Conservation (phyloP, 2,888 invertebrate species). For the Xanthia togata region DNA sequence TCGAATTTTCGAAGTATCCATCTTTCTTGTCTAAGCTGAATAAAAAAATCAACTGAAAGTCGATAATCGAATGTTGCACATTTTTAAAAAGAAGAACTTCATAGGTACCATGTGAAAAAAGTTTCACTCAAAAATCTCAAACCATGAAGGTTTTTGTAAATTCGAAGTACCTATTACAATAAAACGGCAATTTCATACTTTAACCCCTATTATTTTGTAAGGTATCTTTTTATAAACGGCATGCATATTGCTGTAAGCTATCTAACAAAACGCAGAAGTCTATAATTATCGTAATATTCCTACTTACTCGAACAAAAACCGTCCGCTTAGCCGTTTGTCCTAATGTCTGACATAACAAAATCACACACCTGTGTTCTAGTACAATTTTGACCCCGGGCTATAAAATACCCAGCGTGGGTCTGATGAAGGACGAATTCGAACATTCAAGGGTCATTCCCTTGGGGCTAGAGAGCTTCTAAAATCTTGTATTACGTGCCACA, state of each 20-base stretch:
- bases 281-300: constrained; percentile 33
- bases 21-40: too few species aligned
- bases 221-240: neutral
- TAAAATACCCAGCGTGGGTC: constrained; percentile 79
- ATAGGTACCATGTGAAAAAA: too few species aligned
- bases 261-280: constrained; percentile 1
- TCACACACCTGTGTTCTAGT: constrained; percentile 76
- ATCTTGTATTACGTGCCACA: constrained; percentile 83
- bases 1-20: too few species aligned
- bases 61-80: too few species aligned
- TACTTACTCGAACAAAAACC: constrained; percentile 50
- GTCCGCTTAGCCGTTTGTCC: constrained; percentile 36
- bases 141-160: too few species aligned
- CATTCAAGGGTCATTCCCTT: constrained; percentile 81
- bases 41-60: too few species aligned
- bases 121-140: too few species aligned
- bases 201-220: too few species aligned
- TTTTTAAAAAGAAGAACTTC: too few species aligned
- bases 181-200: too few species aligned
- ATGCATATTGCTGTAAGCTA: neutral
- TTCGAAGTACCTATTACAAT: too few species aligned
- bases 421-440: constrained; percentile 83
- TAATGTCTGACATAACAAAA: constrained; percentile 61
- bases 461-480: constrained; percentile 78
- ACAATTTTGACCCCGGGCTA: constrained; percentile 77